Conservation (phyloP, 2,888 invertebrate species). For the Amaurobius ferox region DNA sequence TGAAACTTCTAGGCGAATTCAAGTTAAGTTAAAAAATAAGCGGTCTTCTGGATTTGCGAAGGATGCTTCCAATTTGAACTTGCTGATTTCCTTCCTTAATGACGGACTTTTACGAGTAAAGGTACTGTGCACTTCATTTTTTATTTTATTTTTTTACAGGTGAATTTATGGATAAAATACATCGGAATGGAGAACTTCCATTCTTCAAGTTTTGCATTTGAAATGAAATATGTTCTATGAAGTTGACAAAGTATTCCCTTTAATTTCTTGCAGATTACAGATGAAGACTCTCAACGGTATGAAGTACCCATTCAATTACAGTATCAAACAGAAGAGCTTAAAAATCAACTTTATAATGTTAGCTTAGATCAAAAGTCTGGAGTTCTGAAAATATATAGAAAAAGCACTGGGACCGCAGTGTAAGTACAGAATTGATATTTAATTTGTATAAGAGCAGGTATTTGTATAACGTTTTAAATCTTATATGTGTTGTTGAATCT, state of each 20-base stretch:
- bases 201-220: no score
- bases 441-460: neutral
- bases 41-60: slow-evolving; percentile 62
- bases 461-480: no score
- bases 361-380: slow-evolving; percentile 31
- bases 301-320: slow-evolving; percentile 61
- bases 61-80: slow-evolving; percentile 28
- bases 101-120: slow-evolving; percentile 43
- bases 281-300: slow-evolving; percentile 43
- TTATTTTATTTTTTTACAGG: no score
- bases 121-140: slow-evolving; percentile 3
- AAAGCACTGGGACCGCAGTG: slow-evolving; percentile 30
- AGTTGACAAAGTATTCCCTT: no score
- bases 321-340: slow-evolving; percentile 16
- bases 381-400: slow-evolving; percentile 21
- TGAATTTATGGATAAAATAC: no score
- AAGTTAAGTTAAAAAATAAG: slow-evolving; percentile 26
- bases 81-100: slow-evolving; percentile 41
- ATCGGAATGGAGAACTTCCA: no score
- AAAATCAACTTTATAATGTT: slow-evolving; percentile 38
- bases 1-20: slow-evolving; percentile 13
- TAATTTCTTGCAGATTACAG: no score
- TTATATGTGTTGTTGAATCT: no score
- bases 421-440: slow-evolving; percentile 18
- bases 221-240: no score